Evolutionary conservation across 2,113 vertebrate species (phyloP).

Genomic region (Thunnus maccoyii): DNA sequence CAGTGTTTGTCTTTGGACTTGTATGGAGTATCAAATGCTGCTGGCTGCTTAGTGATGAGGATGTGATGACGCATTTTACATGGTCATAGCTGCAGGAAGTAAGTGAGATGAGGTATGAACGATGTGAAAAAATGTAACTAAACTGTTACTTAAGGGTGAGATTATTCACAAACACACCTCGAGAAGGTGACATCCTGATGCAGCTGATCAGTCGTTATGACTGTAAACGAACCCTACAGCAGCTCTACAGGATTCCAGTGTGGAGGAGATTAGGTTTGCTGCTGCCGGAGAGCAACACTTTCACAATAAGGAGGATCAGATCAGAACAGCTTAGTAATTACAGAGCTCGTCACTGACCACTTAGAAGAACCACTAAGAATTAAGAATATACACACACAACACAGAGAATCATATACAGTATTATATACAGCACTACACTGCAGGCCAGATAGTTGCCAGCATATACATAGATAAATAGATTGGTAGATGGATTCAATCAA

Average conservation of each 20-base stretch:
- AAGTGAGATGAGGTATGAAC: background rate
- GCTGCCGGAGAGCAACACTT: constrained; percentile 49
- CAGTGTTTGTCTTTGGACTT: constrained; percentile 42
- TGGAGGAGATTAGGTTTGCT: constrained; percentile 44
- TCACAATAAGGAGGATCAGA: constrained; percentile 61
- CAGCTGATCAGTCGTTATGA: background rate
- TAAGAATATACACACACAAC: background rate
- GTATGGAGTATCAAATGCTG: background rate
- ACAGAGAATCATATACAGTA: background rate
- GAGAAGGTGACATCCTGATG: background rate
- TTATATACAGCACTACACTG: background rate
- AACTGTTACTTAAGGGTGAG: background rate
- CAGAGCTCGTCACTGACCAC: constrained; percentile 2
- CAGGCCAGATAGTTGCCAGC: background rate
- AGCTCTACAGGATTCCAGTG: constrained; percentile 3
- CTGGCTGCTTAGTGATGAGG: background rate
- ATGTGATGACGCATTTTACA: background rate
- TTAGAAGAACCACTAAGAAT: background rate
- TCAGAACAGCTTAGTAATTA: constrained; percentile 59
- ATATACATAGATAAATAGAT: too few species aligned
- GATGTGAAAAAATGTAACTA: background rate
- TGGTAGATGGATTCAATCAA: too few species aligned
- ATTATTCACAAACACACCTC: constrained; percentile 6
- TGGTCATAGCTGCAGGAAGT: background rate
- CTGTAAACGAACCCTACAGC: background rate